Percentiles rank a stretch among this genome's conserved stretches.
These are phyloP conservation scores for Priocnemis perturbator DNA, from an alignment of 2,888 invertebrate species.

Conservation along the genomic window DNA sequence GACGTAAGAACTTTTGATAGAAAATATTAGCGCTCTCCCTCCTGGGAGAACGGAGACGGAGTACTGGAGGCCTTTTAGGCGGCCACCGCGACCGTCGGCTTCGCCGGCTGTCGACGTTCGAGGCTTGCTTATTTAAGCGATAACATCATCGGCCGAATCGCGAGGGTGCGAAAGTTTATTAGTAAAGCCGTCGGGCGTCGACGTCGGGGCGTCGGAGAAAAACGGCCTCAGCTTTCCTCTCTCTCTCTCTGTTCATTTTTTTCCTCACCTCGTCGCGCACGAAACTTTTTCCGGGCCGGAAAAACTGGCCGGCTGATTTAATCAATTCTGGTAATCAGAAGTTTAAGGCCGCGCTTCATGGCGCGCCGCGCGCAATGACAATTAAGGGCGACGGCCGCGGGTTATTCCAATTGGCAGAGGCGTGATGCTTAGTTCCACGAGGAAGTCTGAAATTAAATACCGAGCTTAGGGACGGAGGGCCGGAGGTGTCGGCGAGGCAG, in stretches of 20 bases:
- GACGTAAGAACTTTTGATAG: slow-evolving; percentile 2
- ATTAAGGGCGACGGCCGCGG: too few species aligned
- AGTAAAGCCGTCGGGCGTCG: slow-evolving; percentile 24
- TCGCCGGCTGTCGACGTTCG: slow-evolving; percentile 18
- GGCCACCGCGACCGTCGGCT: not conserved
- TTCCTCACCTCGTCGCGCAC: slow-evolving; percentile 17
- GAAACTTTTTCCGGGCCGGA: slow-evolving; percentile 25
- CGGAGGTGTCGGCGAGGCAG: slow-evolving; percentile 30
- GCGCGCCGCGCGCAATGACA: not conserved
- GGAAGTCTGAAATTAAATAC: slow-evolving; percentile 43
- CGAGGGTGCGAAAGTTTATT: slow-evolving; percentile 28
- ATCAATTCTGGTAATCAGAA: too few species aligned
- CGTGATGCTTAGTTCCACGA: slow-evolving; percentile 16
- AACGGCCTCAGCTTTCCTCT: slow-evolving; percentile 23
- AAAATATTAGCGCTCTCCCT: slow-evolving; percentile 1
- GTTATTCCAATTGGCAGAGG: not conserved
- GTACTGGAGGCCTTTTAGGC: too few species aligned
- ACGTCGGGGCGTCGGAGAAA: slow-evolving; percentile 21
- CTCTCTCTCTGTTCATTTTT: too few species aligned
- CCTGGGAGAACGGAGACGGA: not conserved
- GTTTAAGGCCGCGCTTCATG: not conserved
- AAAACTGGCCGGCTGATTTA: not conserved
- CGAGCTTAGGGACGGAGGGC: slow-evolving; percentile 21
- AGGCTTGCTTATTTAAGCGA: slow-evolving; percentile 25
- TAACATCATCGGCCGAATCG: slow-evolving; percentile 15